A percentile compares a stretch with the other conserved stretches of the same genome.
These are phyloP conservation scores for Bhutanitis thaidina DNA, from an alignment of 2,888 invertebrate species.

Conservation along the genomic window DNA sequence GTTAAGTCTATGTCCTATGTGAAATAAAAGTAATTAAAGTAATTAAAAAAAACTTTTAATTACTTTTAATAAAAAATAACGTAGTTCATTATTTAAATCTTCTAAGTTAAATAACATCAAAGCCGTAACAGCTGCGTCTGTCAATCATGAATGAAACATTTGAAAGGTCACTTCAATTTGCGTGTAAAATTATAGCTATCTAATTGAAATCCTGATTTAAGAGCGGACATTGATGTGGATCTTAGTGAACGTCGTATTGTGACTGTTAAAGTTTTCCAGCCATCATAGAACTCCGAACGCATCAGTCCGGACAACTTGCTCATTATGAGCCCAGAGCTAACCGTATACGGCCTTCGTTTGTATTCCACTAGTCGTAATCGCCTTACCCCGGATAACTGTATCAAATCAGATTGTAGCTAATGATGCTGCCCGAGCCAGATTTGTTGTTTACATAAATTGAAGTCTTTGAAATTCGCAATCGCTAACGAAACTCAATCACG, in stretches of 20 bases:
- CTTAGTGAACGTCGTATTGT: slow-evolving; percentile 5
- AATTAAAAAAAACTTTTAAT: no score
- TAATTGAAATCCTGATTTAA: background rate
- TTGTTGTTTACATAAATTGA: slow-evolving; percentile 19
- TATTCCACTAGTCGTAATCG: slow-evolving; percentile 47
- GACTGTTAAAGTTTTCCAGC: slow-evolving; percentile 24
- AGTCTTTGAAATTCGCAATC: slow-evolving; percentile 27
- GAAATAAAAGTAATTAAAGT: no score
- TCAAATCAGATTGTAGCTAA: slow-evolving; percentile 60
- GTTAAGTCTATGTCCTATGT: no score
- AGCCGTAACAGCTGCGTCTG: background rate
- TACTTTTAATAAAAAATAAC: no score
- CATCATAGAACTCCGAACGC: slow-evolving; percentile 34
- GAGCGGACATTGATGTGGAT: background rate
- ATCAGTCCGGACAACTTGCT: slow-evolving; percentile 30
- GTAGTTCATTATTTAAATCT: no score
- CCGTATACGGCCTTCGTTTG: slow-evolving; percentile 63
- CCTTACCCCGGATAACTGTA: slow-evolving; percentile 51
- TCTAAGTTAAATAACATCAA: no score
- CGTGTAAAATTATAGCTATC: background rate
- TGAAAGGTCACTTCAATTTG: slow-evolving; percentile 1
- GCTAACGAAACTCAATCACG: background rate
- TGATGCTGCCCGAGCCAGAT: slow-evolving; percentile 35
- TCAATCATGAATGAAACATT: background rate
- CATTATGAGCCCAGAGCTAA: slow-evolving; percentile 46